A percentile compares a stretch with the other conserved stretches of the same genome.
phyloP scores from a whole-genome alignment of 1,140 invertebrate species.

The Aphis gossypii region DNA sequence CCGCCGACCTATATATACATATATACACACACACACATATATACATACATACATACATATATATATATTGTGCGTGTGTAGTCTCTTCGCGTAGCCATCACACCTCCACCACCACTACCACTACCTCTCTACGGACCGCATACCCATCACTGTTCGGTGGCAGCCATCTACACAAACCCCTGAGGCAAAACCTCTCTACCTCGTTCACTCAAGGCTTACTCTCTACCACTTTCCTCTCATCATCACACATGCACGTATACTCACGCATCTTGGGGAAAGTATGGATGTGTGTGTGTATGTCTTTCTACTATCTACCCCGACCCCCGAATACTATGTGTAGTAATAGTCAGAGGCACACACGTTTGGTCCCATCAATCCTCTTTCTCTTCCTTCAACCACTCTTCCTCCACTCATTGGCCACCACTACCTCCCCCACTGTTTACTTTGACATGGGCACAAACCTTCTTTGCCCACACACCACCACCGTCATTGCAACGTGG shows the following conservation, averaged over 20 bases:
- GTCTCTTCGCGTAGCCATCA: conserved; percentile 51
- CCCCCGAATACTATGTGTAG: conserved; percentile 45
- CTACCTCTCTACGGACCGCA: neutral
- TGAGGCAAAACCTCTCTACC: conserved; percentile 25
- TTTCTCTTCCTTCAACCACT: conserved; percentile 20
- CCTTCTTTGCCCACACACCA: neutral
- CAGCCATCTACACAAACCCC: conserved; percentile 43
- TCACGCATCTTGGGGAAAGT: neutral
- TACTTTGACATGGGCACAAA: conserved; percentile 36
- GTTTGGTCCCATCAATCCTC: conserved; percentile 45
- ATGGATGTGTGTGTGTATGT: neutral
- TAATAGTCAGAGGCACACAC: conserved; percentile 47
- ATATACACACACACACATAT: too few relatives aligned
- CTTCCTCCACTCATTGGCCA: conserved; percentile 3
- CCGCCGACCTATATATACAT: conserved; percentile 33
- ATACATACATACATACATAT: neutral
- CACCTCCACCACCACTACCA: neutral
- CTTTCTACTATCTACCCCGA: neutral
- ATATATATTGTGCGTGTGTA: conserved; percentile 26
- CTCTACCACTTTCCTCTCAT: neutral
- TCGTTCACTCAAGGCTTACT: neutral
- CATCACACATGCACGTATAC: neutral
- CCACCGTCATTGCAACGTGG: conserved; percentile 23
- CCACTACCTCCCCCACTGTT: neutral
- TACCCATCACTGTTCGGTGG: conserved; percentile 1